Evolutionary conservation across 2,797 vertebrate genomes (phyloP), one percentile per base, ranked within the genome.

Genomic region (Parambassis ranga): DNA sequence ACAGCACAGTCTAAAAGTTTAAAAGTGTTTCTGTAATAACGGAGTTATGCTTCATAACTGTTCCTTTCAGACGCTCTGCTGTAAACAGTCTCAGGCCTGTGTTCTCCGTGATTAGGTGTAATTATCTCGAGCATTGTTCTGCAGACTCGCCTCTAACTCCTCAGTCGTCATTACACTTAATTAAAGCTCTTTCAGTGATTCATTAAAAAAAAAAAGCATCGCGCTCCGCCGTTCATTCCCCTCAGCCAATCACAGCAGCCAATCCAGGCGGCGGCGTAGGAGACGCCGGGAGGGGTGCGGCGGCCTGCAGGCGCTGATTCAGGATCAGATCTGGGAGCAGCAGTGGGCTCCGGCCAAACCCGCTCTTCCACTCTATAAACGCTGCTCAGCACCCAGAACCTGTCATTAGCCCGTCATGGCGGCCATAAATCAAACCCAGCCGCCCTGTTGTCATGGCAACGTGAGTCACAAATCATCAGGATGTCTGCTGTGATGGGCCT

Each of bases 351-450:
- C 10, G 9, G 39, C 56, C 46, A 1, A 42, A 92, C 92, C 87
- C 72, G 92, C 86, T 88, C 82, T 79, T 84, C 91, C 80, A 87
- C 87, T 90, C 87, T 72, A 66, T 91, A 89, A 90, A 90, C 51
- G 60, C 85, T 72, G 65, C 79, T 71, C 69, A 35, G 55, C 57
- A 10, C 72, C 4, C 33, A 53, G 51, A 89, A 77, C 88, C 85
- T 58, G 35, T 85, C 89, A 92, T 93, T 92, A 93, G 64, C 79
- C 67, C 64, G 75, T 92, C 89, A 88, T 70, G 78, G 74, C 56
- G 24, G 75, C 53, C 82, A 47, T 91, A 91, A 90, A 92, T 92
- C 90, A 89, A n/a, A 6, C 26, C 50, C 27, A 30, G 47, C 42
- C 15, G 69, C 28, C 60, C 62, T 50, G 83, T 84, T 84, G 87